Base-by-base conservation (phyloP, 2,888 invertebrate species). In the Dasysyrphus albostriatus region DNA sequence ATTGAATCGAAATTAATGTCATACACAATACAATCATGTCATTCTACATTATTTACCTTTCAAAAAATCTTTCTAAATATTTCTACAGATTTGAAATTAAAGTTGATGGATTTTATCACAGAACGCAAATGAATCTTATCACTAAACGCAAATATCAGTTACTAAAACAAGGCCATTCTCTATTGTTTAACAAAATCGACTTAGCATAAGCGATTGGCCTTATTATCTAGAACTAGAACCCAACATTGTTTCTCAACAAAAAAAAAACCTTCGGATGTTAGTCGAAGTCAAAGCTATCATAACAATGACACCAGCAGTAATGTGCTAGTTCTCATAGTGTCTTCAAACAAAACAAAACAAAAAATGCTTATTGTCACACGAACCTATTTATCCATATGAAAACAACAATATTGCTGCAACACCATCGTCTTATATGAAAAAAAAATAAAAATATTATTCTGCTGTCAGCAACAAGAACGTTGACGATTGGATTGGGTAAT, bases 321-420 rank as follows among this genome's bases (percentile, higher is more conserved):
- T 76, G 82, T 76, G 63, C 70, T 10, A 77, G 82, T 82, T 82
- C 72, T 72, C 82, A 82, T 47, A 70, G 65, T 63, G 32, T 24
- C 75, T 51, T 78, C n/a, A 16, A n/a, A 42, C 44, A 42, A 19
- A 54, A 29, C n/a, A 9, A 37, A 42, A 51, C n/a, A 37, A 7
- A 29, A 34, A 58, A n/a, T 78, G 54, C 61, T 32, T 16, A 47
- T 47, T 72, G 63, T 70, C 56, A 63, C 72, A 78, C 44, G 54
- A 58, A 58, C 12, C 37, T 58, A 58, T 44, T 54, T 70, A 54
- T 54, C 51, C 42, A 54, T 51, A 37, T 51, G 37, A 24, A 61
- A 78, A 51, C 44, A 72, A 61, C 42, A 70, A 61, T 42, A 63
- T 63, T 29, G 32, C 56, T 79, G 79, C 65, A 79, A 58, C 65